Conservation (phyloP, 2,888 invertebrate genomes). For the Brachyopa scutellaris region DNA sequence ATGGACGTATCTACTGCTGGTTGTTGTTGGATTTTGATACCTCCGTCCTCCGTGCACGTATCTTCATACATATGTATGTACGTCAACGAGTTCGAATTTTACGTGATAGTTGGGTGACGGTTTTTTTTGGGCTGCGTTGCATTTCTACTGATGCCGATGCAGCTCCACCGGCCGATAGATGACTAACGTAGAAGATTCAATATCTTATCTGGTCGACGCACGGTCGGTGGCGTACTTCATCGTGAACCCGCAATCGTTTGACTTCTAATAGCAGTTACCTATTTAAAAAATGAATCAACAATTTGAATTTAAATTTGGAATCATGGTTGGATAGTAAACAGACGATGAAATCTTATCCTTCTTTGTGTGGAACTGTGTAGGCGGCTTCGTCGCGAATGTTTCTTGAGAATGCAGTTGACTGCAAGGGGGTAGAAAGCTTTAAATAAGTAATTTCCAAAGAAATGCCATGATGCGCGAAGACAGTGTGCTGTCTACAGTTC, state of each 20-base stretch:
- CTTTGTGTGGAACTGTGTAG: not conserved
- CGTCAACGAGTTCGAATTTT: conserved; percentile 63
- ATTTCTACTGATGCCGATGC: conserved; percentile 56
- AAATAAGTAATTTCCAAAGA: conserved; percentile 36
- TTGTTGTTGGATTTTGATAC: conserved; percentile 57
- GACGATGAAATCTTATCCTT: conserved; percentile 63
- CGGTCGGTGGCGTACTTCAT: conserved; percentile 24
- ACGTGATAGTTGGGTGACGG: conserved; percentile 68
- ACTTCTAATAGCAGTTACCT: conserved; percentile 60
- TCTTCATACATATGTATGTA: too few relatives aligned
- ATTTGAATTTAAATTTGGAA: conserved; percentile 66
- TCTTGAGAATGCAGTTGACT: conserved; percentile 56
- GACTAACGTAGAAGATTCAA: conserved; percentile 63
- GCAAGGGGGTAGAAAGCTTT: conserved; percentile 60
- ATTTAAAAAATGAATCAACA: conserved; percentile 67
- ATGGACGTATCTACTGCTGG: conserved; percentile 46
- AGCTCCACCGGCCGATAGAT: conserved; percentile 47
- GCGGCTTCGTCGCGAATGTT: conserved; percentile 23
- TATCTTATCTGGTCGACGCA: conserved; percentile 36
- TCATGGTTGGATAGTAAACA: conserved; percentile 45
- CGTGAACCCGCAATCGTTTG: conserved; percentile 10
- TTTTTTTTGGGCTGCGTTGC: conserved; percentile 49
- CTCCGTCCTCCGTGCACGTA: too few relatives aligned
- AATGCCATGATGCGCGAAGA: conserved; percentile 28
- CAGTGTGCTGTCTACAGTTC: not conserved